Conservation (phyloP, 1,140 invertebrate species). For the Ridgeia piscesae region DNA sequence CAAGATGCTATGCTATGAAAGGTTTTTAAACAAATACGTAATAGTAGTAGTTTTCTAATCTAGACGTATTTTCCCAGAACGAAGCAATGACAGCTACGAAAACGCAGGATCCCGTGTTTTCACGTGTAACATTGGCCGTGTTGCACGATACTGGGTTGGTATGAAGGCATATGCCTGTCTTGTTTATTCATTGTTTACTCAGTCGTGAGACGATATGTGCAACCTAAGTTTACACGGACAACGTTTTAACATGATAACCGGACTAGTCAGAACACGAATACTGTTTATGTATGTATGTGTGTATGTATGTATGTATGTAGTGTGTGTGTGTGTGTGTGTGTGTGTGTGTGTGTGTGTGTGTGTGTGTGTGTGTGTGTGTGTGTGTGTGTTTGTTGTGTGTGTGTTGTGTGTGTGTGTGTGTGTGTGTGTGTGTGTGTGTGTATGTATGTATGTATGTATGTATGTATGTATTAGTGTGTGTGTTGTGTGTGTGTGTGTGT, state of each 20-base stretch:
- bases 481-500: too few species aligned
- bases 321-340: constrained; percentile 18
- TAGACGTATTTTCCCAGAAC: constrained; percentile 67
- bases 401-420: not conserved
- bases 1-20: not conserved
- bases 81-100: constrained; percentile 99
- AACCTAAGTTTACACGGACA: too few species aligned
- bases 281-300: not conserved
- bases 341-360: constrained; percentile 16
- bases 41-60: not conserved
- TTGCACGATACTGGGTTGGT: constrained; percentile 93
- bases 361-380: constrained; percentile 18
- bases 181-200: too few species aligned
- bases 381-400: constrained; percentile 16
- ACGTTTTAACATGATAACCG: too few species aligned
- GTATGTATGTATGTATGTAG: not conserved
- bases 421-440: too few species aligned
- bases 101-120: constrained; percentile 97
- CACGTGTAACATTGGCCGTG: constrained; percentile 89
- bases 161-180: not conserved
- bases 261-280: too few species aligned
- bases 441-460: too few species aligned
- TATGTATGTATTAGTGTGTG: too few species aligned
- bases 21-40: not conserved
- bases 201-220: too few species aligned